A percentile compares a stretch with the other conserved stretches of the same genome.
These are phyloP conservation scores for Rhabdomys pumilio DNA, from an alignment of 2,797 vertebrate genomes.

Conservation along the genomic window DNA sequence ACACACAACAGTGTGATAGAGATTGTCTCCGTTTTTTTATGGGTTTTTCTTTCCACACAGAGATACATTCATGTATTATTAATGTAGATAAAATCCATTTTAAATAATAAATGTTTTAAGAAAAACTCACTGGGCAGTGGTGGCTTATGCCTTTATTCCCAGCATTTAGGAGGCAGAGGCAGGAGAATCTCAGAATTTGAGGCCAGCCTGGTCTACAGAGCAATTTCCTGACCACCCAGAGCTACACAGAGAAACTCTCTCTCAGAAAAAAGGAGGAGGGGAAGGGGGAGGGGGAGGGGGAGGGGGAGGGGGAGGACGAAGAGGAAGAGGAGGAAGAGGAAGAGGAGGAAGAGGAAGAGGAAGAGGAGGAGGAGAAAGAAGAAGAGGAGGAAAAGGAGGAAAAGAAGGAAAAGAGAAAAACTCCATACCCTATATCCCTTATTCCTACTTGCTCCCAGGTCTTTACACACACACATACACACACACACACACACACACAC, in stretches of 20 bases:
- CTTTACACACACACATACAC: no score
- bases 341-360: not conserved
- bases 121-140: not conserved
- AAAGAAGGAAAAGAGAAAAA: not conserved
- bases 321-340: not conserved
- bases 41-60: not conserved
- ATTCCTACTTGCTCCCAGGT: not conserved
- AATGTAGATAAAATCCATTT: slow-evolving; percentile 74
- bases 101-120: slow-evolving; percentile 71
- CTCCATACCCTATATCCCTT: not conserved
- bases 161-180: not conserved
- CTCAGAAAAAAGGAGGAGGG: not conserved
- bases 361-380: not conserved
- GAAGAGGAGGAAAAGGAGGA: not conserved
- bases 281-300: not conserved
- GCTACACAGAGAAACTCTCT: not conserved
- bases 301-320: not conserved
- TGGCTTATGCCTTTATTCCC: not conserved
- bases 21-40: slow-evolving; percentile 37
- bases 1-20: not conserved
- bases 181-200: not conserved
- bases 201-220: not conserved
- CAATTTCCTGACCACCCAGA: not conserved
- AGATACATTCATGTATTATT: slow-evolving; percentile 59
- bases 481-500: not conserved